Evolutionary conservation across 2,797 vertebrate genomes (phyloP).

Genomic region (Phalanger gymnotis): DNA sequence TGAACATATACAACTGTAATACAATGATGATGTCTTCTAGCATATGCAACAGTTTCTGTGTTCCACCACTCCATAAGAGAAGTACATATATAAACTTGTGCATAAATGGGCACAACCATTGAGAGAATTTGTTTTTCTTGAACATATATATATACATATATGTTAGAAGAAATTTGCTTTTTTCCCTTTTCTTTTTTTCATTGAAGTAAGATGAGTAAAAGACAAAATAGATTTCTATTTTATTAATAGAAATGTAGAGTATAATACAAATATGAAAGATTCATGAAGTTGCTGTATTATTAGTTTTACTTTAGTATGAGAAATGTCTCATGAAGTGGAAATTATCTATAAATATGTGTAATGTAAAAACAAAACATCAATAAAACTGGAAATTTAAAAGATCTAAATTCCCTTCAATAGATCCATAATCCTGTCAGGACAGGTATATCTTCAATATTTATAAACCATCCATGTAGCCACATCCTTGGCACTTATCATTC

Average conservation of each 20-base stretch:
- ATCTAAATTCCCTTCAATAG: neutral
- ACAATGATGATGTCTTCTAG: neutral
- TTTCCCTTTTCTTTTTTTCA: neutral
- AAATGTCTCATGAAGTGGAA: neutral
- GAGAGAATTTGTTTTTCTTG: neutral
- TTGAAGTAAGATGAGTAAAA: neutral
- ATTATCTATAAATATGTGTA: neutral
- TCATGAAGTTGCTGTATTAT: neutral
- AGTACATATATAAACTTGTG: neutral
- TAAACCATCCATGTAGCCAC: neutral
- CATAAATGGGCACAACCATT: neutral
- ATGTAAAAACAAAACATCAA: neutral
- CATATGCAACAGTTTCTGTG: neutral
- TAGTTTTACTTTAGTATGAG: neutral
- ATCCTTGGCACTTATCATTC: neutral
- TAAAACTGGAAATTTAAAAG: neutral
- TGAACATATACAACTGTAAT: neutral
- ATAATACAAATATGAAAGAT: neutral
- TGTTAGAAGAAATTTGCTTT: neutral
- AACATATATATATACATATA: neutral
- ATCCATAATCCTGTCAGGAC: neutral
- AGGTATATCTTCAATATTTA: neutral
- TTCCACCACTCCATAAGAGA: neutral
- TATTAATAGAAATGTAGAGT: neutral
- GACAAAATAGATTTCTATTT: neutral